These are phyloP conservation scores for Chiroxiphia lanceolata DNA, from an alignment of 2,797 vertebrate species.

Conservation along the genomic window DNA sequence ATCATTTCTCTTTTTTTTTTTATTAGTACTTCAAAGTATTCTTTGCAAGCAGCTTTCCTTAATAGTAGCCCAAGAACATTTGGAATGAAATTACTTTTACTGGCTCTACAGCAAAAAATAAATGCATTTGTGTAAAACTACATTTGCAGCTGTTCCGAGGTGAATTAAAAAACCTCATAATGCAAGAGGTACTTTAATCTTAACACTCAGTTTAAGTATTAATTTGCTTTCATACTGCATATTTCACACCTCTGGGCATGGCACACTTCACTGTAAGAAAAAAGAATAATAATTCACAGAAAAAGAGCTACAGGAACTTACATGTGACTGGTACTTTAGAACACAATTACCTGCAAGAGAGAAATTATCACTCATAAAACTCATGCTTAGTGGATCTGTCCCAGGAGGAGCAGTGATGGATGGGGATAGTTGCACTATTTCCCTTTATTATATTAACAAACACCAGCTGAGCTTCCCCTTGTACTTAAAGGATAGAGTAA, in stretches of 20 bases:
- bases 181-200: slow-evolving; percentile 7
- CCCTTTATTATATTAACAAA: background rate
- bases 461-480: background rate
- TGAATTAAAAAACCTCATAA: slow-evolving; percentile 15
- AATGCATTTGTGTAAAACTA: slow-evolving; percentile 8
- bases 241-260: background rate
- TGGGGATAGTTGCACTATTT: background rate
- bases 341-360: background rate
- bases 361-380: background rate
- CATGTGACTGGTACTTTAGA: background rate
- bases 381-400: background rate
- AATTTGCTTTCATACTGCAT: slow-evolving; percentile 12
- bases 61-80: background rate
- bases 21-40: slow-evolving; percentile 10
- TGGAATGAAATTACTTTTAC: background rate
- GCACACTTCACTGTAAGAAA: background rate
- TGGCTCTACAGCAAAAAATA: background rate
- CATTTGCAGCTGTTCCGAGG: slow-evolving; percentile 4
- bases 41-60: background rate
- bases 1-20: background rate
- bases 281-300: background rate
- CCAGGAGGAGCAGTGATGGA: background rate
- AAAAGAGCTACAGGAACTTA: background rate
- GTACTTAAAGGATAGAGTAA: background rate
- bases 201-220: background rate